Evolutionary conservation across 2,113 vertebrate genomes (phyloP), one percentile per base, ranked within the genome.

Genomic region (Cervus canadensis): DNA sequence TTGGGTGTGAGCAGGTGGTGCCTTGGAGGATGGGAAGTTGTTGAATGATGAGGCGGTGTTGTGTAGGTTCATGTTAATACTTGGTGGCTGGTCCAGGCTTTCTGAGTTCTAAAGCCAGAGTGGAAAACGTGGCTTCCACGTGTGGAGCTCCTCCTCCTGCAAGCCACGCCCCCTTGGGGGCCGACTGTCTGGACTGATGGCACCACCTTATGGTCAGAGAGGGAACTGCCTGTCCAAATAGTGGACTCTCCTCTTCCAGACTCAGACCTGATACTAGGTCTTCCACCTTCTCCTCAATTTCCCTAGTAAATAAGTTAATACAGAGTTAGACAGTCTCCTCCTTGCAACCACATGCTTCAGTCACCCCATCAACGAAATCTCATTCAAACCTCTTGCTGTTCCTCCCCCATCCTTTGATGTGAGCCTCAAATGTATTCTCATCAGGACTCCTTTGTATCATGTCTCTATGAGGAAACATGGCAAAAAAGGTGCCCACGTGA

Each of bases 181-280:
- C 90, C 54, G 92, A 13, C 98, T 95, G 56, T 48, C 95, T 92
- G 96, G 67, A 82, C 89, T 56, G 93, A 95, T 95, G 92, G 96
- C 96, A 40, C 97, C 97, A 98, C 96, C 98, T 98, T 87, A 71
- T 98, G 97, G 97, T 88, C 71, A 81, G 45, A 96, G 56, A 21
- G 30, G 79, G 95, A 97, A 97, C 83, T 93, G 82, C 56, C 50
- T 62, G 93, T 36, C 50, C 76, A 19, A 90, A 87, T 13, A 86
- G 92, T 56, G 67, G 19, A 33, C 62, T 45, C 26, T 23, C 28
- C 26, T 83, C 56, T 62, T 28, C 3, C 50, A 12, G 87, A 50
- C 59, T 82, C 16, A 0, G 71, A 17, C 62, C 62, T 56, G 28
- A 28, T 5, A 1, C 2, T 45, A n/a, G 21, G 23, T 36, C 67